Conservation (phyloP, 53 echinoderm and acorn worm species). For the Pentamera pediparva region DNA sequence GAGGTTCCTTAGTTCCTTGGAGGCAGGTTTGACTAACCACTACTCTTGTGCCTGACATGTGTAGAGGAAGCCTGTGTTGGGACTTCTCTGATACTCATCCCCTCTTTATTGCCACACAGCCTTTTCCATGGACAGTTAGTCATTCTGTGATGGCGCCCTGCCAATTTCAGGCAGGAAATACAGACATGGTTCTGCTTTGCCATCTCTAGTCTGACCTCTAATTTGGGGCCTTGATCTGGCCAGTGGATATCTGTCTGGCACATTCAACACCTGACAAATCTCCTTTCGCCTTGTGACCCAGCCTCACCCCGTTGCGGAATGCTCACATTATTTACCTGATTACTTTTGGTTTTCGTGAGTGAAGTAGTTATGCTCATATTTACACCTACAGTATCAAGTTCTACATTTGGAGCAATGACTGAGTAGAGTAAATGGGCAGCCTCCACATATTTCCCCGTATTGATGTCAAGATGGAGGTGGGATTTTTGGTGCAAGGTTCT, state of each 20-base stretch:
- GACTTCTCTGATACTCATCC: not conserved
- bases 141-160: slow-evolving; percentile 24
- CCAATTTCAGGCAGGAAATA: slow-evolving; percentile 34
- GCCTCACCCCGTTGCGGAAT: not conserved
- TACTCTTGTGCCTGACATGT: slow-evolving; percentile 1
- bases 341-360: not conserved
- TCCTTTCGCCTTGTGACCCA: not conserved
- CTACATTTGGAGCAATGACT: no score
- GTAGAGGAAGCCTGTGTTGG: slow-evolving; percentile 18
- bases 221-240: slow-evolving; percentile 17
- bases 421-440: no score
- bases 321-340: slow-evolving; percentile 13
- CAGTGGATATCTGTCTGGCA: not conserved
- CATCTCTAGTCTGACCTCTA: slow-evolving; percentile 12
- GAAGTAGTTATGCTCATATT: not conserved
- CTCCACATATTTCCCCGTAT: no score
- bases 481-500: no score
- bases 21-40: not conserved
- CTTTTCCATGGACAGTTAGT: slow-evolving; percentile 21
- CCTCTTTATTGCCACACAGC: slow-evolving; percentile 24
- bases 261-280: not conserved
- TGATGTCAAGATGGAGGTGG: no score
- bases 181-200: slow-evolving; percentile 27
- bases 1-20: not conserved
- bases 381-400: no score